Evolutionary conservation across 2,113 vertebrate species (phyloP).

Genomic region (Stigmatopora nigra): DNA sequence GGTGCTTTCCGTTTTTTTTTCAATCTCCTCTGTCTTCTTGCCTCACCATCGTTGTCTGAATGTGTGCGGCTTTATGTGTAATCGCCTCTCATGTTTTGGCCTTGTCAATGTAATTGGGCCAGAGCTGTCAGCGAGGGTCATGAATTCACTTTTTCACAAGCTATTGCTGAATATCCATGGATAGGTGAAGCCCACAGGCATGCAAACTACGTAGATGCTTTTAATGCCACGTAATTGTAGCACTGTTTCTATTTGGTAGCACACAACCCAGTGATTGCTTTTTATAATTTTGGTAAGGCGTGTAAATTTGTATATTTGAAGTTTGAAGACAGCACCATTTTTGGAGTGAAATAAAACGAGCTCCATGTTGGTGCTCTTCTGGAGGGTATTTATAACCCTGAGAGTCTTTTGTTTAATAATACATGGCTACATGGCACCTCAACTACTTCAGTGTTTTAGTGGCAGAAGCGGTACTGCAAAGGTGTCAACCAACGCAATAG

Average conservation of each 20-base stretch:
- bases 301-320: neutral
- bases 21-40: constrained; percentile 24
- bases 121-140: constrained; percentile 57
- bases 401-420: constrained; percentile 57
- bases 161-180: constrained; percentile 32
- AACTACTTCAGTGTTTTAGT: constrained; percentile 55
- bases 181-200: constrained; percentile 34
- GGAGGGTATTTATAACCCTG: constrained; percentile 61
- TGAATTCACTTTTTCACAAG: constrained; percentile 48
- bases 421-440: constrained; percentile 60
- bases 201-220: constrained; percentile 15
- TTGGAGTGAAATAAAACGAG: constrained; percentile 20
- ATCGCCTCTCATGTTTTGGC: constrained; percentile 57
- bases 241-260: neutral
- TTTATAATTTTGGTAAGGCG: neutral
- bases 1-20: constrained; percentile 11
- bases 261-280: neutral
- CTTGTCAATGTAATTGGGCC: constrained; percentile 68
- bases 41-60: constrained; percentile 47
- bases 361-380: constrained; percentile 33
- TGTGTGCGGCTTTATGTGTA: constrained; percentile 26
- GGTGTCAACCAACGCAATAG: constrained; percentile 15
- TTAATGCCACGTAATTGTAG: neutral
- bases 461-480: constrained; percentile 26
- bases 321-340: constrained; percentile 18